Evolutionary conservation across 1,140 invertebrate genomes (phyloP).

Genomic region (Helicoverpa zea): DNA sequence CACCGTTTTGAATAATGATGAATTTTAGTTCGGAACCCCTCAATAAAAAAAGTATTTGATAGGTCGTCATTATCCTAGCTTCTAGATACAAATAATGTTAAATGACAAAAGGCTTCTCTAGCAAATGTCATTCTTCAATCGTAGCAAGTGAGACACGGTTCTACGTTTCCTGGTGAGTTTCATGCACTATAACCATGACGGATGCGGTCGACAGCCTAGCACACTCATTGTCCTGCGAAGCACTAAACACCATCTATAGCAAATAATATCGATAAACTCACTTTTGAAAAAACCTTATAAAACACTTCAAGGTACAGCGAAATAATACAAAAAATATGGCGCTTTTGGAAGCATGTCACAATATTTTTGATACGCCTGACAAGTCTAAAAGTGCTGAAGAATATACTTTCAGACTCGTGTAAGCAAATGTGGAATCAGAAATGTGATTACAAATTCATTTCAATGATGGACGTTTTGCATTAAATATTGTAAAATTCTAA

Average conservation of each 20-base stretch:
- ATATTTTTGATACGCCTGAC: background rate
- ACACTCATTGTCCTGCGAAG: background rate
- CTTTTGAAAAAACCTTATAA: background rate
- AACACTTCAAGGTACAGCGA: background rate
- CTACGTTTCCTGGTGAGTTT: background rate
- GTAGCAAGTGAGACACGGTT: background rate
- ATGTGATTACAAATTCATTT: slow-evolving; percentile 11
- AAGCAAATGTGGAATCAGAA: slow-evolving; percentile 9
- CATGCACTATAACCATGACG: background rate
- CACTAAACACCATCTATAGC: background rate
- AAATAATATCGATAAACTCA: background rate
- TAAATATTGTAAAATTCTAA: background rate
- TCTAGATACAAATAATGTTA: background rate
- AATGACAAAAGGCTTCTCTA: background rate
- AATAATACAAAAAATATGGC: background rate
- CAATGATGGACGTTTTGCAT: background rate
- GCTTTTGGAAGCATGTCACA: background rate
- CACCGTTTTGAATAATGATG: too few relatives aligned
- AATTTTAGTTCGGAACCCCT: too few relatives aligned
- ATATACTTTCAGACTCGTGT: too few relatives aligned
- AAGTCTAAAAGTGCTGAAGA: background rate
- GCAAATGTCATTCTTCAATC: background rate
- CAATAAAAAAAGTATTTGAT: too few relatives aligned
- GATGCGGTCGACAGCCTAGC: background rate
- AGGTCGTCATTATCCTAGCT: too few relatives aligned